phyloP scores from a whole-genome alignment of 2,888 invertebrate species.

The Neoscelio sp. region DNA sequence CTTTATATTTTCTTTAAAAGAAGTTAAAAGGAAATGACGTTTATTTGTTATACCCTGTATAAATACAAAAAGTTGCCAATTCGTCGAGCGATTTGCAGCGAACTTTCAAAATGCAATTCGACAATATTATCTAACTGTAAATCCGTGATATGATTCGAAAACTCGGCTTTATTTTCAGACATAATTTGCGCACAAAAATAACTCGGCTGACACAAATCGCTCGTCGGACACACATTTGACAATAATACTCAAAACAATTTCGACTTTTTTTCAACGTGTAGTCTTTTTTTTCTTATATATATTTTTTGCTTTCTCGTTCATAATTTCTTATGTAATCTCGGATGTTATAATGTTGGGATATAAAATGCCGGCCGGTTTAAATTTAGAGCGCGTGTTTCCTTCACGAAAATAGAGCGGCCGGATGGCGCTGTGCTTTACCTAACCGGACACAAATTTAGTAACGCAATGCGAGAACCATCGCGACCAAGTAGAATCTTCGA shows the following conservation, averaged over 20 bases:
- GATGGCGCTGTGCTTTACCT: constrained; percentile 74
- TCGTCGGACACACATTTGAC: constrained; percentile 61
- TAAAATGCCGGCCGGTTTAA: constrained; percentile 78
- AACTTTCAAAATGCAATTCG: constrained; percentile 1
- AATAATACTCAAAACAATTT: constrained; percentile 43
- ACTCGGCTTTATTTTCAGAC: constrained; percentile 52
- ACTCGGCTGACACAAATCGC: constrained; percentile 59
- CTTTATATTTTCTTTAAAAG: too few species aligned
- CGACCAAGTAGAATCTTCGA: constrained; percentile 32
- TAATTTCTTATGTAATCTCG: constrained; percentile 61
- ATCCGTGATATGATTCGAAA: constrained; percentile 48
- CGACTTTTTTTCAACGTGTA: constrained; percentile 34
- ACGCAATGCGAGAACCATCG: constrained; percentile 68
- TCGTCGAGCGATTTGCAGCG: constrained; percentile 23
- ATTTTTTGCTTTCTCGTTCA: constrained; percentile 25
- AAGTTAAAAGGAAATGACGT: constrained; percentile 48
- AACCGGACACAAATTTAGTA: constrained; percentile 77
- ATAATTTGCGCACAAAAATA: constrained; percentile 57
- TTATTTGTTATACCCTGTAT: constrained; percentile 45
- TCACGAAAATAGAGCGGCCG: constrained; percentile 80
- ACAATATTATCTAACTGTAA: constrained; percentile 11
- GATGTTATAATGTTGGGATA: constrained; percentile 60
- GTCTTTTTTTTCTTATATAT: constrained; percentile 13
- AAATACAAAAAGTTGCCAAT: constrained; percentile 21
- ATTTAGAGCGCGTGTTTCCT: constrained; percentile 81